Conservation (phyloP, 2,797 vertebrate species). For the Centropyge bicolor region DNA sequence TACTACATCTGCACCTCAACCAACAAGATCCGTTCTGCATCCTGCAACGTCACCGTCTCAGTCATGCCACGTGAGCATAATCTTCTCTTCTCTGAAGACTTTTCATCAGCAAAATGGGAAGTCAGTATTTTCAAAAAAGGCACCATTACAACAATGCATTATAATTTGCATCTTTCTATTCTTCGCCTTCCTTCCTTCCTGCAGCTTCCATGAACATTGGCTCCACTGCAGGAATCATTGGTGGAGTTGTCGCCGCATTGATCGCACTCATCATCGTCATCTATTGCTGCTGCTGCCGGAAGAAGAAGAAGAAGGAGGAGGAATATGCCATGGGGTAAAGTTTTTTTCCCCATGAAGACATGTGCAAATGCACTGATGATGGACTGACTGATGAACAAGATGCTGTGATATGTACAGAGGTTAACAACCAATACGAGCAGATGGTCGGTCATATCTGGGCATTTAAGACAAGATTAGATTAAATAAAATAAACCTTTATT, state of each 20-base stretch:
- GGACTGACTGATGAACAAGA: neutral
- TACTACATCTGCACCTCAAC: constrained; percentile 88
- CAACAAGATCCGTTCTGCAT: constrained; percentile 81
- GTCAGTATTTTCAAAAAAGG: neutral
- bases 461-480: too few relatives aligned
- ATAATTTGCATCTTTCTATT: neutral
- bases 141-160: neutral
- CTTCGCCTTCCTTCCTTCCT: constrained; percentile 41
- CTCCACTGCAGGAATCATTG: constrained; percentile 87
- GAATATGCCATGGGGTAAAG: constrained; percentile 87
- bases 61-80: constrained; percentile 82
- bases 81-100: neutral
- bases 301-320: constrained; percentile 69
- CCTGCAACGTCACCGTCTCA: constrained; percentile 90
- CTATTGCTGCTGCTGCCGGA: constrained; percentile 89
- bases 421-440: neutral
- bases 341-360: neutral
- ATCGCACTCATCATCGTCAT: constrained; percentile 80
- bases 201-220: constrained; percentile 91
- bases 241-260: constrained; percentile 70
- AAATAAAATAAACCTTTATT: too few relatives aligned
- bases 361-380: neutral
- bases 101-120: neutral
- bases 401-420: neutral
- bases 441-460: neutral